These are phyloP conservation scores for Diachasmimorpha longicaudata DNA, from an alignment of 1,140 invertebrate species.

Conservation along the genomic window DNA sequence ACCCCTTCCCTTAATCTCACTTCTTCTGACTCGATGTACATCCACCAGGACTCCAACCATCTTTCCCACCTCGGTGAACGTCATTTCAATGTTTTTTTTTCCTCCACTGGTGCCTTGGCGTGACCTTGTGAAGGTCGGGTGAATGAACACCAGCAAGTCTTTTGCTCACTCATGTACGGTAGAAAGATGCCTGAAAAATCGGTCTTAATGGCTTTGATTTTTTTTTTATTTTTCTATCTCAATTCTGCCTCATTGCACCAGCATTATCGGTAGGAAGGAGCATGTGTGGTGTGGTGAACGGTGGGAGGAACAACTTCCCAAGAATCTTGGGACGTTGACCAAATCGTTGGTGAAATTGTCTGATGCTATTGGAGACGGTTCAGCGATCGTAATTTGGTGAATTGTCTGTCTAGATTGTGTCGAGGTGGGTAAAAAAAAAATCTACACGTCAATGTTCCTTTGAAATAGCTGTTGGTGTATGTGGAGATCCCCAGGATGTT, in stretches of 20 bases:
- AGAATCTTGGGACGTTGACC: no score
- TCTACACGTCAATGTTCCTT: no score
- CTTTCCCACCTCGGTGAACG: conserved; percentile 29
- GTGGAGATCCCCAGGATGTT: no score
- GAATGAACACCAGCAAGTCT: conserved; percentile 53
- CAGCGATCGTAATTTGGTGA: no score
- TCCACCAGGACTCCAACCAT: conserved; percentile 13
- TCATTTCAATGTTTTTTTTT: conserved; percentile 28
- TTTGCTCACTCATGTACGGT: not conserved
- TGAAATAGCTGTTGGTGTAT: no score
- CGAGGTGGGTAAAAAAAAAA: no score
- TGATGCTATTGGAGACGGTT: no score
- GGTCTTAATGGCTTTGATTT: not conserved
- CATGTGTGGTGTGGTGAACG: not conserved
- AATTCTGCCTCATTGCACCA: not conserved
- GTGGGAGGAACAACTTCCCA: not conserved
- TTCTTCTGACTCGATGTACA: conserved; percentile 34
- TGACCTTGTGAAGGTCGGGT: conserved; percentile 63
- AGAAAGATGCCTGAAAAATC: not conserved
- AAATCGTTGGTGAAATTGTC: no score
- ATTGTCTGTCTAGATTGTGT: no score
- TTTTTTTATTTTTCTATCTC: not conserved
- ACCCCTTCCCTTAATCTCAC: conserved; percentile 33
- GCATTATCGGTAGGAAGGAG: not conserved
- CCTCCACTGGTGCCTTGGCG: conserved; percentile 29